A percentile compares a stretch with the other conserved stretches of the same genome.
Evolutionary conservation across 1,140 invertebrate genomes (phyloP).

Genomic region (Drosophila neocordata): DNA sequence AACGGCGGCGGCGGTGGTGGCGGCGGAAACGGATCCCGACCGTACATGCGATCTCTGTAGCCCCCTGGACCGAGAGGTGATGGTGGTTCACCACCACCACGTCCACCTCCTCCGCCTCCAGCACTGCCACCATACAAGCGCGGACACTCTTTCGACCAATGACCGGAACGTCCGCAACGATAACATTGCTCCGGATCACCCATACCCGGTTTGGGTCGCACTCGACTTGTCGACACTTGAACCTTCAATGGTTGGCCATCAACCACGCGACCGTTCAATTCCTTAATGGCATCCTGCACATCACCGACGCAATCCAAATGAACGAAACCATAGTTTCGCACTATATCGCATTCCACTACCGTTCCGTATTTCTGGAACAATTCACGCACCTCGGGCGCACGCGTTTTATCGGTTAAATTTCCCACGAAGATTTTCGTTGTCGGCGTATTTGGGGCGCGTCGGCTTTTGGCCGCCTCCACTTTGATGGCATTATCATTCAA

Average conservation of each 20-base stretch:
- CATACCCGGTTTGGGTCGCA: conserved; percentile 96
- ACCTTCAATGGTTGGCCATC: conserved; percentile 95
- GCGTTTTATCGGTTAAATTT: conserved; percentile 94
- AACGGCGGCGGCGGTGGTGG: conserved; percentile 93
- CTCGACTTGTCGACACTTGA: conserved; percentile 94
- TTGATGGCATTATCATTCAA: conserved; percentile 95
- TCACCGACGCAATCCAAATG: conserved; percentile 92
- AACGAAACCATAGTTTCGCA: conserved; percentile 96
- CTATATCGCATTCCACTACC: conserved; percentile 95
- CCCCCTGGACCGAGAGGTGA: conserved; percentile 72
- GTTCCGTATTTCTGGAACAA: conserved; percentile 94
- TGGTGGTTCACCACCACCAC: conserved; percentile 73
- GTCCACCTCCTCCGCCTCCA: conserved; percentile 84
- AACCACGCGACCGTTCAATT: conserved; percentile 92
- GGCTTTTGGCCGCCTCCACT: conserved; percentile 94
- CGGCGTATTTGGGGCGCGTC: conserved; percentile 91
- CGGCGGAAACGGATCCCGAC: conserved; percentile 91
- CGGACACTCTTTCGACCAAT: conserved; percentile 97
- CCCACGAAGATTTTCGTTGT: conserved; percentile 96
- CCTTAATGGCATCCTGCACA: conserved; percentile 93
- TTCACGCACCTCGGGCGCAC: conserved; percentile 92
- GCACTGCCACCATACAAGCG: conserved; percentile 89
- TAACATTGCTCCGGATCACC: conserved; percentile 97
- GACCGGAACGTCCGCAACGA: conserved; percentile 95
- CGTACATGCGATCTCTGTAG: conserved; percentile 92